These are phyloP conservation scores for Drosophila kambysellisi DNA, from an alignment of 2,888 invertebrate genomes.

Conservation along the genomic window DNA sequence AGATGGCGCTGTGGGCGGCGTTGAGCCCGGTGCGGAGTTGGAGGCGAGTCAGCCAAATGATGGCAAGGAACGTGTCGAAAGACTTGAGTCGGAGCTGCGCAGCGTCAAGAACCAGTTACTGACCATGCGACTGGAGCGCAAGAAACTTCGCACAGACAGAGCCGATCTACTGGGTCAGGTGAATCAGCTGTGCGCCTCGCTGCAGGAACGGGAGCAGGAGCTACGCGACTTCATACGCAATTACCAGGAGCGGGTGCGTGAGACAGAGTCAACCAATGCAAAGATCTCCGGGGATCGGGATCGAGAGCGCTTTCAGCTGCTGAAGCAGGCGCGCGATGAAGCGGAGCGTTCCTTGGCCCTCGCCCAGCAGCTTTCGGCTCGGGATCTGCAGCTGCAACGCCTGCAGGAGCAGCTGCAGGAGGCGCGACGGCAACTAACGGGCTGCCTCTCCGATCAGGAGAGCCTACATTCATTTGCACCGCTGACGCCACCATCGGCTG, in stretches of 20 bases:
- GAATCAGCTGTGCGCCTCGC: conserved; percentile 96
- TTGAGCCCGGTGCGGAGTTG: conserved; percentile 83
- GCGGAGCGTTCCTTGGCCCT: conserved; percentile 94
- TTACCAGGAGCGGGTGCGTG: conserved; percentile 95
- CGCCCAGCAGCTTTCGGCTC: conserved; percentile 94
- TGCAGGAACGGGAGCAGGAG: conserved; percentile 98
- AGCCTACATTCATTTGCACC: conserved; percentile 91
- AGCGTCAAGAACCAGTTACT: conserved; percentile 83
- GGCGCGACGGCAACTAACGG: conserved; percentile 91
- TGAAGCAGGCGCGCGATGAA: conserved; percentile 95
- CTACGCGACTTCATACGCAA: conserved; percentile 96
- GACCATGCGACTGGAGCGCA: conserved; percentile 95
- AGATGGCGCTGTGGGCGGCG: conserved; percentile 86
- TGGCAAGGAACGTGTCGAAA: conserved; percentile 86
- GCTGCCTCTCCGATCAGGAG: conserved; percentile 94
- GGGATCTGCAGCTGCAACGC: conserved; percentile 94
- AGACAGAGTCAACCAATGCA: conserved; percentile 89
- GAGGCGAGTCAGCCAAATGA: conserved; percentile 85
- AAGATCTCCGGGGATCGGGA: conserved; percentile 90
- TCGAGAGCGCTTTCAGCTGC: conserved; percentile 94
- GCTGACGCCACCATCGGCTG: conserved; percentile 87
- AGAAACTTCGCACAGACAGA: conserved; percentile 96
- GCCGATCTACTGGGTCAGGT: conserved; percentile 96
- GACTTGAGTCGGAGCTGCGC: conserved; percentile 85
- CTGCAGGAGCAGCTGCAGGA: conserved; percentile 94